Conservation (phyloP, 2,797 vertebrate genomes). For the Odontamblyopus rebecca region DNA sequence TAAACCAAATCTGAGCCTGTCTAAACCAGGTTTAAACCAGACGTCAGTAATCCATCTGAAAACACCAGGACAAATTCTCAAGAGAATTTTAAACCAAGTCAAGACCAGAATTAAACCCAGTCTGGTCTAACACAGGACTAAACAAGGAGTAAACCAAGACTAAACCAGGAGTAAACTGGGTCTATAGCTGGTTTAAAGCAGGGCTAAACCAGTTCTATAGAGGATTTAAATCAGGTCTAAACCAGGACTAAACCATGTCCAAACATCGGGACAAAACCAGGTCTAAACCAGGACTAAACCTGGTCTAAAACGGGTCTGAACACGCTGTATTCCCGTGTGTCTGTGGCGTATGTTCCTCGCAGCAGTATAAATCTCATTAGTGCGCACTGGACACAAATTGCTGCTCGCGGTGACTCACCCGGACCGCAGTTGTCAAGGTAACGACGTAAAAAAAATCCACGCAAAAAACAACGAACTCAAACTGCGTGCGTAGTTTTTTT, state of each 20-base stretch:
- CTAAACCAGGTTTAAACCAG: not conserved
- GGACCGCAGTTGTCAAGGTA: constrained; percentile 75
- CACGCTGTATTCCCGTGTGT: not conserved
- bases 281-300: not conserved
- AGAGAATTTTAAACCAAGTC: not conserved
- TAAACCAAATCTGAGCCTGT: not conserved
- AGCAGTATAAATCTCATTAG: constrained; percentile 73
- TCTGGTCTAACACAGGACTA: not conserved
- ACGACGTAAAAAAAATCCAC: constrained; percentile 43
- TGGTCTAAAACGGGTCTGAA: not conserved
- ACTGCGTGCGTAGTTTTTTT: not conserved
- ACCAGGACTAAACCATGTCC: not conserved
- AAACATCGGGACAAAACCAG: not conserved
- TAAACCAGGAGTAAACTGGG: not conserved
- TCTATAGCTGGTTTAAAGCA: not conserved
- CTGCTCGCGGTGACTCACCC: constrained; percentile 68
- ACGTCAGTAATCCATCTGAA: not conserved
- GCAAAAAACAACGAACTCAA: constrained; percentile 6
- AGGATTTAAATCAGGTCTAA: not conserved
- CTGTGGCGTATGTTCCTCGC: constrained; percentile 34
- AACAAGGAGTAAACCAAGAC: not conserved
- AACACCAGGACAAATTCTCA: not conserved
- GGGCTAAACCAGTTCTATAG: not conserved
- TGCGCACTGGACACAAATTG: constrained; percentile 61
- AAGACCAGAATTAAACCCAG: not conserved